Conservation (phyloP, 2,113 vertebrate genomes). For the Meleagris gallopavo region DNA sequence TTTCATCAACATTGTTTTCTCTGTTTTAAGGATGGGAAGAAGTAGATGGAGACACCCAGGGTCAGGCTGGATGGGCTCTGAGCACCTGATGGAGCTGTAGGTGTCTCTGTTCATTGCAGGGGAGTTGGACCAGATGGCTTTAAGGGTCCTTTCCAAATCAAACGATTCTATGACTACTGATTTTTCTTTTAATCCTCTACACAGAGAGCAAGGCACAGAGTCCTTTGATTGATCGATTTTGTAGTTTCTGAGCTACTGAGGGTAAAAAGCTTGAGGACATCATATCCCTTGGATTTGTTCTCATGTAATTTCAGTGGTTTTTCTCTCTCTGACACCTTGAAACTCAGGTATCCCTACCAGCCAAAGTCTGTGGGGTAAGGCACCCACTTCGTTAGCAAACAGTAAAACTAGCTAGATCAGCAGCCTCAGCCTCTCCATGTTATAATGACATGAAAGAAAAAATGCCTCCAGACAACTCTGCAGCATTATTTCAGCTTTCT, state of each 20-base stretch:
- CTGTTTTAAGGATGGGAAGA: neutral
- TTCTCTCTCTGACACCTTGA: neutral
- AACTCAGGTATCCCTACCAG: neutral
- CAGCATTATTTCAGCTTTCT: neutral
- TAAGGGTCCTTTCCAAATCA: too few relatives aligned
- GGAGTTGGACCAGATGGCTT: too few relatives aligned
- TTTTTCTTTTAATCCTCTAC: neutral
- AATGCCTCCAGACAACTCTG: neutral
- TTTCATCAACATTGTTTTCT: neutral
- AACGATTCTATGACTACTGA: neutral
- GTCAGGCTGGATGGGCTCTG: too few relatives aligned
- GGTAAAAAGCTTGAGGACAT: neutral
- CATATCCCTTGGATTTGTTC: neutral
- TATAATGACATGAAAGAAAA: neutral
- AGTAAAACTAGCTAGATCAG: neutral
- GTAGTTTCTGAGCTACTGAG: neutral
- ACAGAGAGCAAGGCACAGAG: neutral
- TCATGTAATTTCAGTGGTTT: neutral
- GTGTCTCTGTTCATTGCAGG: too few relatives aligned
- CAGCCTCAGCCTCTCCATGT: neutral
- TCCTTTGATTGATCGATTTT: neutral
- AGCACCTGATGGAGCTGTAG: too few relatives aligned
- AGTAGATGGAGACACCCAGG: neutral
- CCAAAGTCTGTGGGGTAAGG: neutral
- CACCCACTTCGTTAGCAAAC: neutral